These are phyloP conservation scores for Corythaixoides concolor DNA, from an alignment of 2,113 vertebrate species.

Conservation along the genomic window DNA sequence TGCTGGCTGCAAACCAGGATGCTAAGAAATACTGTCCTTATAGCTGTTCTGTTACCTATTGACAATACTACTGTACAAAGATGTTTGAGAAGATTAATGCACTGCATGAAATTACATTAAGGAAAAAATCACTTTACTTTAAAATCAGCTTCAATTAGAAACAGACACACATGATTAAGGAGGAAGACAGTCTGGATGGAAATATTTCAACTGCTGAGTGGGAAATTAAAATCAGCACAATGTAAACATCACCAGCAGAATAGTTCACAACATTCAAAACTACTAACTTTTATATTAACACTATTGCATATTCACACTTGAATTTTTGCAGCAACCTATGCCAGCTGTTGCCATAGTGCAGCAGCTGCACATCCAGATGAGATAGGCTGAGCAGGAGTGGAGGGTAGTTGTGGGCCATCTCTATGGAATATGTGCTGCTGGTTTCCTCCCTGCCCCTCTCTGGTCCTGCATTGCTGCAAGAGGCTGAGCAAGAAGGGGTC, in stretches of 20 bases:
- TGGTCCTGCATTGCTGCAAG: neutral
- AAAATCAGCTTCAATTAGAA: slow-evolving; percentile 25
- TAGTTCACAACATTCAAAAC: neutral
- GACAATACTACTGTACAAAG: neutral
- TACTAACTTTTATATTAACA: neutral
- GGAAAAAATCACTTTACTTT: neutral
- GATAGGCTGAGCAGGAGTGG: neutral
- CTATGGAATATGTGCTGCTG: neutral
- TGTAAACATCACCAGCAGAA: neutral
- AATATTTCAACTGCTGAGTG: slow-evolving; percentile 27
- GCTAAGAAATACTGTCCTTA: neutral
- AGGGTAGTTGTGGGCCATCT: neutral
- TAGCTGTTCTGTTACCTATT: neutral
- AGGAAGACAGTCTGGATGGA: slow-evolving; percentile 7
- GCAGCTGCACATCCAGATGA: neutral
- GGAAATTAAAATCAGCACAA: slow-evolving; percentile 41
- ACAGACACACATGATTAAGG: neutral
- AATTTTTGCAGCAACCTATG: neutral
- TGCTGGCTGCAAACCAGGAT: neutral
- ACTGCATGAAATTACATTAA: neutral
- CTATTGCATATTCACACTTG: neutral
- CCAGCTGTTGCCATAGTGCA: neutral
- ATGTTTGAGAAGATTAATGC: neutral
- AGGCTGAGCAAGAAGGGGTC: neutral
- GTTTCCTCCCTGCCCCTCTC: neutral